phyloP scores from a whole-genome alignment of 2,113 vertebrate genomes.

The Platichthys flesus region DNA sequence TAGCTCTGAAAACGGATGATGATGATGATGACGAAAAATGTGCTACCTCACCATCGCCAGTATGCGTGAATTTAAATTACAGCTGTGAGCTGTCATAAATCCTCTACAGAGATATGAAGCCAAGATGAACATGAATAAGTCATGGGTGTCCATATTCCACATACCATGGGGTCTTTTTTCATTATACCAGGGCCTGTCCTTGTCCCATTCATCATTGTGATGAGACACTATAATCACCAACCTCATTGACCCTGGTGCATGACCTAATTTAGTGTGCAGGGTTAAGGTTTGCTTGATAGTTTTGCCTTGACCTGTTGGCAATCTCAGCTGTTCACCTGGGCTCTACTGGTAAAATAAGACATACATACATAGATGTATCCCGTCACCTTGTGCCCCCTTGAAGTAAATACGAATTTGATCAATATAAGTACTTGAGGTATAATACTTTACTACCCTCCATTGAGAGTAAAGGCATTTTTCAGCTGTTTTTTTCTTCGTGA shows the following conservation, averaged over 20 bases:
- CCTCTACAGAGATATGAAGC: constrained; percentile 49
- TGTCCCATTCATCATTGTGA: constrained; percentile 60
- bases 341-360: not conserved
- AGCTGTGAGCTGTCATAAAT: constrained; percentile 62
- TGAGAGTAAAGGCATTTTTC: not conserved
- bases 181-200: constrained; percentile 51
- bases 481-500: not conserved
- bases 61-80: constrained; percentile 63
- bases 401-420: not conserved
- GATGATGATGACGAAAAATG: constrained; percentile 37
- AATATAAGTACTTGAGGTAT: not conserved
- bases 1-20: constrained; percentile 38
- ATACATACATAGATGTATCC: not conserved
- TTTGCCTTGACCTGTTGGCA: constrained; percentile 16
- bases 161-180: constrained; percentile 47
- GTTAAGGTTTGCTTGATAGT: constrained; percentile 23
- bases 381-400: not conserved
- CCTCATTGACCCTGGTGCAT: constrained; percentile 17
- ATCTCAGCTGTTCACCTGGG: constrained; percentile 5
- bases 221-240: constrained; percentile 34
- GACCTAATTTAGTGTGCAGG: constrained; percentile 35
- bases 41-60: constrained; percentile 48
- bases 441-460: not conserved
- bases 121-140: constrained; percentile 69
- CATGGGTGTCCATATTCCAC: constrained; percentile 55